phyloP scores from a whole-genome alignment of 2,113 vertebrate species.

The Panurus biarmicus region DNA sequence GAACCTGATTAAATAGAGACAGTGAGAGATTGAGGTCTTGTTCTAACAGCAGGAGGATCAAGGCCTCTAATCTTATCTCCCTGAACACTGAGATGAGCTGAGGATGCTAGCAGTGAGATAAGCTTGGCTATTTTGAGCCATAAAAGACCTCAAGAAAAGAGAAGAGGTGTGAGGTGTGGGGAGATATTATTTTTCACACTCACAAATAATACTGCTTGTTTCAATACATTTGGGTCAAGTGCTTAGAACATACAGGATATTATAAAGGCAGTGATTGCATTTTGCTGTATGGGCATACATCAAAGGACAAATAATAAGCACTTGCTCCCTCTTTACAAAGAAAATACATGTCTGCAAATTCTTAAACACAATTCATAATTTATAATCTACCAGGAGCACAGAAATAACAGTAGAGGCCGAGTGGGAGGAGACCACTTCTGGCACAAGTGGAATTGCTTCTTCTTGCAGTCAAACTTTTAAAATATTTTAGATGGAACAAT shows the following conservation, averaged over 20 bases:
- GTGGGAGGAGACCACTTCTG: slow-evolving; percentile 9
- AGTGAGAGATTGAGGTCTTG: slow-evolving; percentile 99
- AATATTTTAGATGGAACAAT: not conserved
- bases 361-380: slow-evolving; percentile 30
- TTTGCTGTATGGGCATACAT: not conserved
- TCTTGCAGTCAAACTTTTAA: not conserved
- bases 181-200: not conserved
- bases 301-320: not conserved
- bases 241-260: not conserved
- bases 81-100: slow-evolving; percentile 73
- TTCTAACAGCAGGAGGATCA: slow-evolving; percentile 92
- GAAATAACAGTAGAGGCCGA: not conserved
- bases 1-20: slow-evolving; percentile 97
- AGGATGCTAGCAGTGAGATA: slow-evolving; percentile 61
- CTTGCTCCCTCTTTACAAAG: not conserved
- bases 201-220: not conserved
- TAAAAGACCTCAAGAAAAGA: slow-evolving; percentile 27
- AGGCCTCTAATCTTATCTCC: slow-evolving; percentile 90
- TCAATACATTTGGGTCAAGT: slow-evolving; percentile 31
- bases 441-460: not conserved
- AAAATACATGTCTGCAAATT: not conserved
- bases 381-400: not conserved
- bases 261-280: not conserved
- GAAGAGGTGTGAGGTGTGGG: not conserved
- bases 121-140: slow-evolving; percentile 59